Conservation (phyloP, 2,113 vertebrate species). For the Isurus oxyrinchus region DNA sequence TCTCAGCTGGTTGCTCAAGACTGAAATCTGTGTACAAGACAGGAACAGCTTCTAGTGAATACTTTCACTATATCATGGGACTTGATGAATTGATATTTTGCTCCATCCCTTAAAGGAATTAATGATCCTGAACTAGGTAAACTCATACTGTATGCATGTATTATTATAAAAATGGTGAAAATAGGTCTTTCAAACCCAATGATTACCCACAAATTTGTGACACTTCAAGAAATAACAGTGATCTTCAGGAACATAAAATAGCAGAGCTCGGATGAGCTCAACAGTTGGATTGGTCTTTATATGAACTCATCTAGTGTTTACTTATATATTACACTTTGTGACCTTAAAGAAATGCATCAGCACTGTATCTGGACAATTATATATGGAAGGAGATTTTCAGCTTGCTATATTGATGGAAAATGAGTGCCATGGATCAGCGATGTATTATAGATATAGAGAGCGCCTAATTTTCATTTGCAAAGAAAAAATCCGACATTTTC, state of each 20-base stretch:
- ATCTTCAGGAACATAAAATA: not conserved
- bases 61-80: constrained; percentile 2
- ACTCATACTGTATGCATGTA: not conserved
- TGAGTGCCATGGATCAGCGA: not conserved
- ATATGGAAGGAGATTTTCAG: not conserved
- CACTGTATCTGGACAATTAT: too few relatives aligned
- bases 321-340: not conserved
- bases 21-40: constrained; percentile 18
- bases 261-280: not conserved
- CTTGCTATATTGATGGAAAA: not conserved
- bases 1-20: constrained; percentile 26
- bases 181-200: not conserved
- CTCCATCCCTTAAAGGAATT: not conserved
- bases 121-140: not conserved
- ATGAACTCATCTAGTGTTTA: not conserved
- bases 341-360: not conserved
- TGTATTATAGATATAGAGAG: not conserved
- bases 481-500: not conserved
- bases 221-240: not conserved
- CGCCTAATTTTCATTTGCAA: not conserved
- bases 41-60: constrained; percentile 6
- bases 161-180: not conserved
- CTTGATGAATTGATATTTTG: not conserved
- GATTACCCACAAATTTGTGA: not conserved
- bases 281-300: not conserved